Conservation (phyloP, 2,797 vertebrate species). For the Cephalopachus bancanus region DNA sequence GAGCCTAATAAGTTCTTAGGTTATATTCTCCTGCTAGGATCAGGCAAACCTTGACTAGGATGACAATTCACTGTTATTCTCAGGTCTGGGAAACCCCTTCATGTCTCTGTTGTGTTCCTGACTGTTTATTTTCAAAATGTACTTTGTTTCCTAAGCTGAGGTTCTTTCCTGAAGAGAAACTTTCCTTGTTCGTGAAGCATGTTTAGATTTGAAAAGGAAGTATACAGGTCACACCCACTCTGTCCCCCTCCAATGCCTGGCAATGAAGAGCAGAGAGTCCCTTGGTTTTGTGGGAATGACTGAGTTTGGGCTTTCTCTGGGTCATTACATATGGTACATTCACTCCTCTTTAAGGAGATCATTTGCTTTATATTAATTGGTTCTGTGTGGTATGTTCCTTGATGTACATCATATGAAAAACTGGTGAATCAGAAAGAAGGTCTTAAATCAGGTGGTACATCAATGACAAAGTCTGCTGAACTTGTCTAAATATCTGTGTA, state of each 20-base stretch:
- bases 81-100: background rate
- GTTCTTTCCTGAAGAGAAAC: background rate
- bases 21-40: background rate
- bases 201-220: background rate
- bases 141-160: conserved; percentile 21
- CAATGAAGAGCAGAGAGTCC: background rate
- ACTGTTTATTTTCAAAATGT: conserved; percentile 3
- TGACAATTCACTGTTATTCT: background rate
- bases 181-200: background rate
- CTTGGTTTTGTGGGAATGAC: background rate
- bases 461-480: background rate
- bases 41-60: background rate
- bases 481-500: background rate
- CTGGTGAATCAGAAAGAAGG: background rate
- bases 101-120: background rate
- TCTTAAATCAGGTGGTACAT: background rate
- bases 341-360: background rate
- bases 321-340: background rate
- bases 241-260: background rate
- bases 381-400: background rate
- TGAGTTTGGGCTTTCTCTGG: background rate
- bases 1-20: background rate
- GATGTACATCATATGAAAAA: background rate
- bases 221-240: too few relatives aligned
- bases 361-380: background rate